Evolutionary conservation across 2,113 vertebrate species (phyloP), one percentile per base, ranked within the genome.

Genomic region (Trematomus loennbergii): DNA sequence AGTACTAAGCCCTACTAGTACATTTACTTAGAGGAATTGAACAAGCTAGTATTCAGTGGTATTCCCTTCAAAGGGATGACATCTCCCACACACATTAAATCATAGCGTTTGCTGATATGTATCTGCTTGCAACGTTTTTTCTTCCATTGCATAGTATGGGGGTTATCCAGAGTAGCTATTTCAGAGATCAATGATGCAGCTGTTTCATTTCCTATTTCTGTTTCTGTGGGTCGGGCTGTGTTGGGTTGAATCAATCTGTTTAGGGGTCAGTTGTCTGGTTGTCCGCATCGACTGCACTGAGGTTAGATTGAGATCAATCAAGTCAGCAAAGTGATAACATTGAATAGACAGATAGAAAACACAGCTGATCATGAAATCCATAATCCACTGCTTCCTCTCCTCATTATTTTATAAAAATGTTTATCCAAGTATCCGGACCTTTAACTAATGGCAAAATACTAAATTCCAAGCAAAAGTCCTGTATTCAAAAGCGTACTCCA

Each of bases 171-270:
- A 2, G 1, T 17, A 2, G 61, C 64, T 15, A 3, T 58, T 71
- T 76, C 65, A 72, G 25, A 67, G 57, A 80, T 89, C 87, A 72
- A 85, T 89, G 67, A 55, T 54, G 13, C 73, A 64, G 53, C 83
- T 29, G 49, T 87, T 86, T 87, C 67, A 87, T 91, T 87, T 90
- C 88, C 87, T 52, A 82, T 72, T 17, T 74, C 50, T 68, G 61
- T 20, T 49, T 50, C 59, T n/a, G 50, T 45, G 18, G 1, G 52
- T 45, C 1, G 3, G 12, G 3, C 4, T 36, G 12, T 57, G 60
- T 40, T 69, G 50, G 60, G 72, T 10, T n/a, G 50, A 64, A 82
- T 89, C 81, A 75, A 88, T 88, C 9, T 55, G 58, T 73, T 87
- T 72, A 9, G 5, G 78, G 85, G 90, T 92, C 86, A 83, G 18